These are phyloP conservation scores for Holothuria glaberrima DNA, from an alignment of 35 echinoderm and acorn worm species.

Conservation along the genomic window DNA sequence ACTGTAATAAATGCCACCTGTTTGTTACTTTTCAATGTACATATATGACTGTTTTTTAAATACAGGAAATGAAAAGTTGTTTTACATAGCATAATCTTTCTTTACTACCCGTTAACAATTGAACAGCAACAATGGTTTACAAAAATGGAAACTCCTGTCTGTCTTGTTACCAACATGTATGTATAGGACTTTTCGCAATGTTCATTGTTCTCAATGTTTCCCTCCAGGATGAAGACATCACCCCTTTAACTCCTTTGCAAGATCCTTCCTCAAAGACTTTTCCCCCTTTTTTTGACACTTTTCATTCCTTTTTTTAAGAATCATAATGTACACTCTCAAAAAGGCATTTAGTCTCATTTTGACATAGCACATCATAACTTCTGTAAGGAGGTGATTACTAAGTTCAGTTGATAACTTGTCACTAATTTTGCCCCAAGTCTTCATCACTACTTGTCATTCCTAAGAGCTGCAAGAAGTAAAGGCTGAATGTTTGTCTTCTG, in stretches of 20 bases:
- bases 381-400: not conserved
- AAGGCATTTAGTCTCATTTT: slow-evolving; percentile 38
- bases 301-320: not conserved
- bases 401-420: not conserved
- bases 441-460: not conserved
- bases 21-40: no score
- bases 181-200: no score
- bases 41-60: no score
- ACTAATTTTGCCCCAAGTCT: not conserved
- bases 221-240: not conserved
- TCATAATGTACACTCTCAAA: slow-evolving; percentile 25
- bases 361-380: slow-evolving; percentile 10
- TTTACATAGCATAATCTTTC: not conserved
- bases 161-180: no score
- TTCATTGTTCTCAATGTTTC: not conserved
- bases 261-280: slow-evolving; percentile 14
- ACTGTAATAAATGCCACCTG: no score
- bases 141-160: no score
- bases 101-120: no score
- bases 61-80: not conserved
- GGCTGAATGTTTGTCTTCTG: not conserved
- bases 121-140: no score
- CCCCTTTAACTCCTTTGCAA: not conserved
- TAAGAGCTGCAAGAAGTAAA: not conserved
- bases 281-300: not conserved